Evolutionary conservation across 2,797 vertebrate genomes (phyloP).

Genomic region (Florisuga fusca): DNA sequence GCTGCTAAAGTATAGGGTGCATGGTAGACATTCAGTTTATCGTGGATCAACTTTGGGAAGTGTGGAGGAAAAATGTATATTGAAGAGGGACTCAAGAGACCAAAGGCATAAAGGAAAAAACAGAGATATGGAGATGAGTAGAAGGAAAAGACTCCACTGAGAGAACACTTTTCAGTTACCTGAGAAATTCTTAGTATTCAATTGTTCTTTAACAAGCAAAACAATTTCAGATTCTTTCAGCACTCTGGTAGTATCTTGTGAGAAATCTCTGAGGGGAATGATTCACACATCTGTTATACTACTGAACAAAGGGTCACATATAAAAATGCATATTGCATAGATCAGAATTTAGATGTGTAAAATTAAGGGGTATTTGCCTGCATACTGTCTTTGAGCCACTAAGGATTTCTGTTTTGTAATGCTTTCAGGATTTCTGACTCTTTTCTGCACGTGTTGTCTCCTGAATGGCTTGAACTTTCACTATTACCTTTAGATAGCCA

Average conservation of each 20-base stretch:
- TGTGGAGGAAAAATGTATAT: not conserved
- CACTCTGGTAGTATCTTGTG: not conserved
- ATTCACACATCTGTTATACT: not conserved
- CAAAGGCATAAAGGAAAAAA: not conserved
- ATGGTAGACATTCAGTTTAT: not conserved
- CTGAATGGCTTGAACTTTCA: not conserved
- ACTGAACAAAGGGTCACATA: not conserved
- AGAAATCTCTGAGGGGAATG: not conserved
- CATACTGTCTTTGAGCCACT: not conserved
- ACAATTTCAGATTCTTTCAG: not conserved
- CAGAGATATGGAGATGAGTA: not conserved
- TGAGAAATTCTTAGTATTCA: not conserved
- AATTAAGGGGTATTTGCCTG: fast-evolving
- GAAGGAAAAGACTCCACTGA: not conserved
- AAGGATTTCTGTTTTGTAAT: not conserved
- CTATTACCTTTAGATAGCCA: not conserved
- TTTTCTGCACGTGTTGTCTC: fast-evolving
- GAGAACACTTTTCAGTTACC: not conserved
- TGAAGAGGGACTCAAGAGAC: not conserved
- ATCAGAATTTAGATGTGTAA: not conserved
- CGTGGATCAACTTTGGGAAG: not conserved
- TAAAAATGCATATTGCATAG: not conserved
- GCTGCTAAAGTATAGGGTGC: not conserved
- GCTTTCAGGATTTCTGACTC: not conserved
- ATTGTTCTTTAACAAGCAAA: not conserved